Percentiles rank a stretch among this genome's conserved stretches.
phyloP scores from a whole-genome alignment of 2,888 invertebrate species.

The Allacma fusca region DNA sequence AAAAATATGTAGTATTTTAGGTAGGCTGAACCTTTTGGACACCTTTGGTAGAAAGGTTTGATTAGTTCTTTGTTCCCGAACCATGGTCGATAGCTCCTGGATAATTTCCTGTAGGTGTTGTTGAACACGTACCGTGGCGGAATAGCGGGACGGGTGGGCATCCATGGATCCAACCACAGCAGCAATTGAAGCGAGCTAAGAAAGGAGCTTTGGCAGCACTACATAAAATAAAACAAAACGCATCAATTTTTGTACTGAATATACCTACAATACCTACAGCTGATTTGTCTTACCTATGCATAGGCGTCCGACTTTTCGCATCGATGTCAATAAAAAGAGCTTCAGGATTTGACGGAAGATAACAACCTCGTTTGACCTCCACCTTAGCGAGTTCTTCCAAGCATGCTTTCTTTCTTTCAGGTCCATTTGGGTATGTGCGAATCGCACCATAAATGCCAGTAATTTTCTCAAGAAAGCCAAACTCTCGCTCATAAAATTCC shows the following conservation, averaged over 20 bases:
- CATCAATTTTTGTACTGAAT: too few species aligned
- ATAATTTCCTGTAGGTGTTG: conserved; percentile 99
- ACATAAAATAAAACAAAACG: too few species aligned
- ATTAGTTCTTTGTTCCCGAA: conserved; percentile 73
- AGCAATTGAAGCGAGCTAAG: conserved; percentile 94
- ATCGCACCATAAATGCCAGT: conserved; percentile 97
- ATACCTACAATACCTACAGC: too few species aligned
- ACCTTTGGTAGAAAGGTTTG: too few species aligned
- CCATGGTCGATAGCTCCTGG: conserved; percentile 98
- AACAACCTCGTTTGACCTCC: conserved; percentile 92
- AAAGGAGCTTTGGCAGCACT: conserved; percentile 99
- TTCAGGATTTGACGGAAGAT: conserved; percentile 98
- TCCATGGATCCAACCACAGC: conserved; percentile 99
- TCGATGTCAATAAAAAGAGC: conserved; percentile 98
- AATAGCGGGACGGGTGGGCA: conserved; percentile 98
- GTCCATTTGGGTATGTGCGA: conserved; percentile 86
- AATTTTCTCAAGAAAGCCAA: conserved; percentile 96
- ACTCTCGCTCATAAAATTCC: conserved; percentile 95
- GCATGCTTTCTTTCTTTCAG: conserved; percentile 92
- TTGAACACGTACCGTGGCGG: conserved; percentile 97
- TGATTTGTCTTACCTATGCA: conserved; percentile 77
- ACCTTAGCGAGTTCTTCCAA: conserved; percentile 87
- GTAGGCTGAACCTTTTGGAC: too few species aligned
- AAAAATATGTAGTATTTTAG: too few species aligned
- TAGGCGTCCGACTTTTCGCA: conserved; percentile 94